phyloP scores from a whole-genome alignment of 1,140 invertebrate genomes.

The Drosophila aff. region DNA sequence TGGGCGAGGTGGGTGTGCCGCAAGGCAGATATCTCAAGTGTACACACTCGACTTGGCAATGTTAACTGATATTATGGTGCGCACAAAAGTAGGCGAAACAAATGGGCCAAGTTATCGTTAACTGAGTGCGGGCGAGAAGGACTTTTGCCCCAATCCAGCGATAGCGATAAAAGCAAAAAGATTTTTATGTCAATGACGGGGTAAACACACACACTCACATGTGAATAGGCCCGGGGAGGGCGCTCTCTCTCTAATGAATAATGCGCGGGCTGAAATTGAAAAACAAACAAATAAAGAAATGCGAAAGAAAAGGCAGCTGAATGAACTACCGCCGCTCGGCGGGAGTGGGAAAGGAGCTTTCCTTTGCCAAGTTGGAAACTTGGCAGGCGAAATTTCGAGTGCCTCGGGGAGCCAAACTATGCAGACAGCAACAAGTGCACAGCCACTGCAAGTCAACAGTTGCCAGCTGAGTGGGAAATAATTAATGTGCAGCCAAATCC shows the following conservation, averaged over 20 bases:
- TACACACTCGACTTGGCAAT: slow-evolving; percentile 82
- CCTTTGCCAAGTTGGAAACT: slow-evolving; percentile 34
- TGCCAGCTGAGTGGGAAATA: slow-evolving; percentile 67
- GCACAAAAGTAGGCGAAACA: slow-evolving; percentile 74
- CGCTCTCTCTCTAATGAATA: slow-evolving; percentile 66
- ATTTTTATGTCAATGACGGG: slow-evolving; percentile 73
- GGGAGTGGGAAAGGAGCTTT: background rate
- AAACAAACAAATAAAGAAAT: slow-evolving; percentile 73
- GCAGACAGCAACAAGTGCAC: slow-evolving; percentile 63
- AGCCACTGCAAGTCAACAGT: slow-evolving; percentile 68
- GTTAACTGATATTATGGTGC: slow-evolving; percentile 72
- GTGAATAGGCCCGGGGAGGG: background rate
- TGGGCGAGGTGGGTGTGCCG: background rate
- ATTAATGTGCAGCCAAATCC: slow-evolving; percentile 60
- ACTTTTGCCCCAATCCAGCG: slow-evolving; percentile 16
- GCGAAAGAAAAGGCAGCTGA: slow-evolving; percentile 26
- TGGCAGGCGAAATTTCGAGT: slow-evolving; percentile 28
- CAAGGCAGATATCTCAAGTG: slow-evolving; percentile 73
- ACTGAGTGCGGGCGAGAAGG: slow-evolving; percentile 22
- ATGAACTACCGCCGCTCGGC: slow-evolving; percentile 1
- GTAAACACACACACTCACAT: slow-evolving; percentile 46
- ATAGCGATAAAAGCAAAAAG: slow-evolving; percentile 75
- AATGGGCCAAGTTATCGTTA: slow-evolving; percentile 71
- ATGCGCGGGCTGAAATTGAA: slow-evolving; percentile 70
- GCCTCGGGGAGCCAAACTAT: slow-evolving; percentile 40